Conservation (phyloP, 1,140 invertebrate species). For the Laodelphax striatellus region DNA sequence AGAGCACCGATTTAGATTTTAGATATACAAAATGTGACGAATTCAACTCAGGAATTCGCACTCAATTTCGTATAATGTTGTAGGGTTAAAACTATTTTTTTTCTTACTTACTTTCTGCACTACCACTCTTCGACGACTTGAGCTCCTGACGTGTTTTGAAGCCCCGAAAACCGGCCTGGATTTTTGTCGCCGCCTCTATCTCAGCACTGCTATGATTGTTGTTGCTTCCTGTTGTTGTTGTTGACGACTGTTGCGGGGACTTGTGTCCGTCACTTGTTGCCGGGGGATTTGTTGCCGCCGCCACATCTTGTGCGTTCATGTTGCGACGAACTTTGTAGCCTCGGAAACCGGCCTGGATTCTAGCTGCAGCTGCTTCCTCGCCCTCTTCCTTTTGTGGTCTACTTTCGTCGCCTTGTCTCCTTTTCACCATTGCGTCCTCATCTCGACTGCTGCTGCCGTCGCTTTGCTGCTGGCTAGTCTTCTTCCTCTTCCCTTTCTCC, state of each 20-base stretch:
- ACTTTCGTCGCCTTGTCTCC: constrained; percentile 1
- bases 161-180: constrained; percentile 46
- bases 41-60: too few relatives aligned
- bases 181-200: constrained; percentile 39
- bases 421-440: constrained; percentile 7
- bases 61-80: too few relatives aligned
- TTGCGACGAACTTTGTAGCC: constrained; percentile 57
- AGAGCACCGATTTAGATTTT: too few relatives aligned
- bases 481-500: neutral
- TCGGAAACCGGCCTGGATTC: constrained; percentile 60
- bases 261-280: neutral
- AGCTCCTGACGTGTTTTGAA: constrained; percentile 37
- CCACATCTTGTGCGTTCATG: constrained; percentile 30
- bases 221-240: neutral
- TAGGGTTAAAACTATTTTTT: too few relatives aligned
- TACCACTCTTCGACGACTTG: neutral
- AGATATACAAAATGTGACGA: too few relatives aligned
- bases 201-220: neutral
- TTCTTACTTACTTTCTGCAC: too few relatives aligned
- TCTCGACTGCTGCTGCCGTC: neutral
- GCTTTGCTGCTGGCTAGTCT: neutral
- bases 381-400: constrained; percentile 15
- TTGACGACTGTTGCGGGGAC: neutral
- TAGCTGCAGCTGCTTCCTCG: constrained; percentile 46
- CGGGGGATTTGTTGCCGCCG: neutral